A percentile compares a stretch with the other conserved stretches of the same genome.
These are phyloP conservation scores for Leptobrachium ailaonicum DNA, from an alignment of 2,113 vertebrate species.

Conservation along the genomic window DNA sequence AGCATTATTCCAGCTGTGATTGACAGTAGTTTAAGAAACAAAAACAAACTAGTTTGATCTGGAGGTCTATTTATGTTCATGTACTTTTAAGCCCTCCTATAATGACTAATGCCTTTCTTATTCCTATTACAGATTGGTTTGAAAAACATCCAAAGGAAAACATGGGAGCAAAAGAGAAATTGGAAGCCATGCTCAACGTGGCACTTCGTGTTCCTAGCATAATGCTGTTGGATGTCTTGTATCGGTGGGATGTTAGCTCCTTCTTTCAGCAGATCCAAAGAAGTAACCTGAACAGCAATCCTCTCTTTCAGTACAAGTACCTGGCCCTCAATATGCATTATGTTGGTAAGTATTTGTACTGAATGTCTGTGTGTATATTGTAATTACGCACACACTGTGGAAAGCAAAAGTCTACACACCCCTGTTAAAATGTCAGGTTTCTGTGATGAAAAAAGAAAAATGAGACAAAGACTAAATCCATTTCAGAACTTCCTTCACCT, in stretches of 20 bases:
- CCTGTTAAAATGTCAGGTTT: too few species aligned
- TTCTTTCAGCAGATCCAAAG: constrained; percentile 99
- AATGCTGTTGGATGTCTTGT: constrained; percentile 95
- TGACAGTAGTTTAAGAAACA: too few species aligned
- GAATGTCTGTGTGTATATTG: too few species aligned
- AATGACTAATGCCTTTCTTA: constrained; percentile 51
- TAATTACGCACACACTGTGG: too few species aligned
- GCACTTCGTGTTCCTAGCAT: constrained; percentile 95
- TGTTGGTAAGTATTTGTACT: constrained; percentile 79
- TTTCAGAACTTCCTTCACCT: too few species aligned
- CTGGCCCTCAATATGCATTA: constrained; percentile 98
- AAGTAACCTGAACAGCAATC: constrained; percentile 93
- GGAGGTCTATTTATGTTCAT: too few species aligned
- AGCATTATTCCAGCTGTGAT: too few species aligned
- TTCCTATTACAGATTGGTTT: constrained; percentile 65
- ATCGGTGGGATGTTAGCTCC: constrained; percentile 97
- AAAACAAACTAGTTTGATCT: too few species aligned
- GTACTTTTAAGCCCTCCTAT: too few species aligned
- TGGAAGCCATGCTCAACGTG: constrained; percentile 96
- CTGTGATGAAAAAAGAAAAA: too few species aligned
- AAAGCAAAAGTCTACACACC: too few species aligned
- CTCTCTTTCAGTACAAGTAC: constrained; percentile 98
- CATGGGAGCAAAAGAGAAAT: constrained; percentile 90
- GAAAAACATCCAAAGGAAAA: constrained; percentile 56
- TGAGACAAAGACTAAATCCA: too few species aligned